Conservation (phyloP, 92 coral and sea anemone genomes). For the Paragorgia papillata region DNA sequence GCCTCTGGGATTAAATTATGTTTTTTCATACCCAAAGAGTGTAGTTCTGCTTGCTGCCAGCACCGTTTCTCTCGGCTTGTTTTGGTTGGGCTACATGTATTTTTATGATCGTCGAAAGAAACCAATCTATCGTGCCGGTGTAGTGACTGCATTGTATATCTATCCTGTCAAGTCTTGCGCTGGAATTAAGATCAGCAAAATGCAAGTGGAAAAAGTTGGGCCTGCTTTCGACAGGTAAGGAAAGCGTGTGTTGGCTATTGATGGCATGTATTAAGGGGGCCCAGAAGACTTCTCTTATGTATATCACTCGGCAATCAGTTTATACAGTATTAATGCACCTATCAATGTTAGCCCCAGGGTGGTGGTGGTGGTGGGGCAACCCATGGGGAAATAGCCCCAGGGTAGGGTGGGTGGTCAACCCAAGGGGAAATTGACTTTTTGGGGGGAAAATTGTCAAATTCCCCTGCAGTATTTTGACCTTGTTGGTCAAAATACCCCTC, state of each 20-base stretch:
- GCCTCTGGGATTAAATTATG: too few species aligned
- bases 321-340: too few species aligned
- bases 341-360: too few species aligned
- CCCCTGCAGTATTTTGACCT: too few species aligned
- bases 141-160: constrained; percentile 63
- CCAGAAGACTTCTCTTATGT: too few species aligned
- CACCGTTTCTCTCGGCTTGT: constrained; percentile 12
- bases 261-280: background rate
- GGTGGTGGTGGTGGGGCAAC: too few species aligned
- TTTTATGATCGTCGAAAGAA: constrained; percentile 31
- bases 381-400: too few species aligned
- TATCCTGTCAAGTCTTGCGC: constrained; percentile 89
- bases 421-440: too few species aligned
- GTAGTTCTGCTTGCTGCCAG: constrained; percentile 11
- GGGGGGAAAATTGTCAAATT: too few species aligned
- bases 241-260: background rate
- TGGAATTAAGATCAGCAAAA: constrained; percentile 59
- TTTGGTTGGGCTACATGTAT: constrained; percentile 50
- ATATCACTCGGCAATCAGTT: too few species aligned
- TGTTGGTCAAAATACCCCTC: too few species aligned
- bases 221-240: constrained; percentile 72
- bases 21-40: background rate
- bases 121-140: constrained; percentile 57
- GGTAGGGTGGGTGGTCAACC: too few species aligned
- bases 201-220: constrained; percentile 63